Conservation (phyloP, 2,888 invertebrate genomes). For the Tipula helvola region DNA sequence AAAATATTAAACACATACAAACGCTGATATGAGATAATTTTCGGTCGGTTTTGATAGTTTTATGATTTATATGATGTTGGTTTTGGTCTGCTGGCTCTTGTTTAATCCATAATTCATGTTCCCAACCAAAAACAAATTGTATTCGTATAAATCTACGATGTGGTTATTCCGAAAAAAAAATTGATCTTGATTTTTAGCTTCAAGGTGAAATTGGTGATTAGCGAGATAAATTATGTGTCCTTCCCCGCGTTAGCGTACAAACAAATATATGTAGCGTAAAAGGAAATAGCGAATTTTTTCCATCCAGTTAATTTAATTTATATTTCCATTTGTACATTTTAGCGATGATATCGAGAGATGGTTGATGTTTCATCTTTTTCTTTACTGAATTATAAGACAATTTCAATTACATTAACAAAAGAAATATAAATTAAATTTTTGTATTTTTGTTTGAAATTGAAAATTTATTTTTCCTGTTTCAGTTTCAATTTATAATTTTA, state of each 20-base stretch:
- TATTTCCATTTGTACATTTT: not conserved
- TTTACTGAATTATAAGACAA: not conserved
- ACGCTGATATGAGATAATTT: not conserved
- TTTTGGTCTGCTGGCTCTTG: not conserved
- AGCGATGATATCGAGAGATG: not conserved
- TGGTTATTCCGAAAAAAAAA: not conserved
- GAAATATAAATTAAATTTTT: slow-evolving; percentile 4
- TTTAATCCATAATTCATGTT: not conserved
- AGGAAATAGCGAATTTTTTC: not conserved
- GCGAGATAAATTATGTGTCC: not conserved
- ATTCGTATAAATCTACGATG: not conserved
- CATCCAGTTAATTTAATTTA: not conserved
- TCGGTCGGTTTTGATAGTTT: not conserved
- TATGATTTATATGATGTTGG: not conserved
- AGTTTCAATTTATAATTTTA: not conserved
- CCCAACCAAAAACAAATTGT: not conserved
- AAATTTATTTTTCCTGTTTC: slow-evolving; percentile 4
- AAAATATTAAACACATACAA: not conserved
- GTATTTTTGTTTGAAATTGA: not conserved
- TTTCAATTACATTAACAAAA: not conserved
- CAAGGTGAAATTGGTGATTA: not conserved
- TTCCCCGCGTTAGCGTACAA: not conserved
- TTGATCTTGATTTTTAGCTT: not conserved
- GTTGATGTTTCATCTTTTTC: not conserved
- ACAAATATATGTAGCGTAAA: not conserved